Evolutionary conservation across 2,888 invertebrate genomes (phyloP).

Genomic region (Steinernema carpocapsae): DNA sequence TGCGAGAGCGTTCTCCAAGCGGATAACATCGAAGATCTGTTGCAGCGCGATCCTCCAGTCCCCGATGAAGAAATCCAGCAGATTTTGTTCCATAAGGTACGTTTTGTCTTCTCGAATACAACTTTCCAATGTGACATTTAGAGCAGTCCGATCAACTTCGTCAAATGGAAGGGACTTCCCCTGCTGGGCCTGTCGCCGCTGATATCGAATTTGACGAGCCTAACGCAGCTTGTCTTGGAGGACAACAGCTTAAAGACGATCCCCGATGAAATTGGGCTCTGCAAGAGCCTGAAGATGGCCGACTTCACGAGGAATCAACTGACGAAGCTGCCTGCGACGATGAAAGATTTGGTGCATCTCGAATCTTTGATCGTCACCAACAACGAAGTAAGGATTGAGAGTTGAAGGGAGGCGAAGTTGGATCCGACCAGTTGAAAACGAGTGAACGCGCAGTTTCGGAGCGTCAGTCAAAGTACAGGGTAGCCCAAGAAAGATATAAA

Average conservation of each 20-base stretch:
- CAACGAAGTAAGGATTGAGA: conserved; percentile 47
- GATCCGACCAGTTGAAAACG: no score
- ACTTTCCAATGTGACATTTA: background rate
- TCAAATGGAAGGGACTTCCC: conserved; percentile 19
- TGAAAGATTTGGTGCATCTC: conserved; percentile 44
- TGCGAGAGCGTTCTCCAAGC: conserved; percentile 1
- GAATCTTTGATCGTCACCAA: conserved; percentile 51
- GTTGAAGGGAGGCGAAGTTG: no score
- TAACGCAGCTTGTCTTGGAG: conserved; percentile 12
- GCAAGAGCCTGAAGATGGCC: conserved; percentile 45
- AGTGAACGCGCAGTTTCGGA: no score
- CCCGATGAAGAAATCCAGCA: conserved; percentile 14
- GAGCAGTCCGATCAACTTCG: conserved; percentile 7
- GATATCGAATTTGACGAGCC: background rate
- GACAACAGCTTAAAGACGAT: conserved; percentile 1
- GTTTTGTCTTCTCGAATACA: background rate
- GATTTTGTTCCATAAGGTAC: conserved; percentile 2
- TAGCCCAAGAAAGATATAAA: no score
- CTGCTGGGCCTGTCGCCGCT: background rate
- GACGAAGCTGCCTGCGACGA: conserved; percentile 44
- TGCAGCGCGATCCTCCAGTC: conserved; percentile 8
- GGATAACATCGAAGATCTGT: background rate
- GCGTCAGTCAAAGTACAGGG: no score
- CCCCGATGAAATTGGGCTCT: background rate
- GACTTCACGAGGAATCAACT: conserved; percentile 52